phyloP scores from a whole-genome alignment of 2,797 vertebrate species.

The Natrix natrix region DNA sequence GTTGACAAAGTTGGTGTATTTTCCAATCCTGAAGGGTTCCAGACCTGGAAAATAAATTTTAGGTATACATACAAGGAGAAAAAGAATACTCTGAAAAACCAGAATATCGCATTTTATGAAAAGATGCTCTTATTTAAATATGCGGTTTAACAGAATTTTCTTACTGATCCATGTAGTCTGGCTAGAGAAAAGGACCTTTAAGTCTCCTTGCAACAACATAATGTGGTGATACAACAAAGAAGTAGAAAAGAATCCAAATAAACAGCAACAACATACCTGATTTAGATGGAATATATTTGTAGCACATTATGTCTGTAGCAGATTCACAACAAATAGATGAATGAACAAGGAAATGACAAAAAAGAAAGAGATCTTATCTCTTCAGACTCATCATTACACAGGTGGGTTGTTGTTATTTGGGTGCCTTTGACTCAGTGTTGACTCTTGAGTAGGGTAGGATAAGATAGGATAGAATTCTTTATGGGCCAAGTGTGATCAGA shows the following conservation, averaged over 20 bases:
- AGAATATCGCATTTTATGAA: conserved; percentile 5
- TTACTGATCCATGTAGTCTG: neutral
- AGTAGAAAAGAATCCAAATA: neutral
- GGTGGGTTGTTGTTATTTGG: neutral
- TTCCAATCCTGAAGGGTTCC: conserved; percentile 90
- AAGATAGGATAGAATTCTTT: neutral
- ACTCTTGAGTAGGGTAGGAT: neutral
- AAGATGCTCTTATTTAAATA: neutral
- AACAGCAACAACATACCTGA: neutral
- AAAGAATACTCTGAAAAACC: neutral
- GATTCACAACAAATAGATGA: neutral
- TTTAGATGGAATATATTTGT: neutral
- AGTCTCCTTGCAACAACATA: neutral
- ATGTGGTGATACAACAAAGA: neutral
- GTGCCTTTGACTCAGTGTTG: neutral
- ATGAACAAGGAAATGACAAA: neutral
- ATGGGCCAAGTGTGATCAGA: neutral
- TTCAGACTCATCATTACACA: neutral
- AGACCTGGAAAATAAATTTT: conserved; percentile 78
- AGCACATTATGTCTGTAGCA: neutral
- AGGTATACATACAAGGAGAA: conserved; percentile 13
- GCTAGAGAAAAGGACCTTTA: neutral
- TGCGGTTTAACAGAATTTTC: neutral
- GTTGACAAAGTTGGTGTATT: conserved; percentile 95
- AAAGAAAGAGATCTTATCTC: neutral